Base-by-base conservation (phyloP, 2,113 vertebrate species). In the Centropristis striata region DNA sequence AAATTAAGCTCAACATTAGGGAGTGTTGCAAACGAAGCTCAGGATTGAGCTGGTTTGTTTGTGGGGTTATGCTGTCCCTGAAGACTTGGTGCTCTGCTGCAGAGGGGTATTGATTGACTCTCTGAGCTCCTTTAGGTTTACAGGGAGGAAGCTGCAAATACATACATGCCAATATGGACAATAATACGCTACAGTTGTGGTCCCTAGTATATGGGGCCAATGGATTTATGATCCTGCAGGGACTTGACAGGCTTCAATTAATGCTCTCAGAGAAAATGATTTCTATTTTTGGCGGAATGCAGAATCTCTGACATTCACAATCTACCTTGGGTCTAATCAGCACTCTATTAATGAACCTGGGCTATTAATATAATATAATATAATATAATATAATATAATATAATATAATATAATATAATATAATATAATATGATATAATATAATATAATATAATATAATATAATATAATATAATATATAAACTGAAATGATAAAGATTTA, bases 221-320 rank as follows among this genome's bases (percentile, higher is more conserved):
- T 85, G n/a, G 8, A 77, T 84, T 73, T 21, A 58, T 75, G 50
- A 80, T 78, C 36, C 67, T 60, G 60, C 47, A 20, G 44, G 55
- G 50, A 71, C 25, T 27, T 65, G 55, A 74, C 79, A 57, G 67
- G 20, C 47, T 60, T 53, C 1, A 6, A 61, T 12, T 15, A 42
- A 58, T 76, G 46, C 21, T 69, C 11, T 28, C 28, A 57, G 59
- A 80, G 63, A 27, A 28, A 64, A 44, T 8, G 9, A 32, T 3
- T 32, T 32, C 28, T 57, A 54, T 23, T 28, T 27, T 65, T 51
- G 21, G 7, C 49, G 5, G 37, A 78, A 37, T 23, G 16, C 54
- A 67, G 4, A 10, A 16, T 55, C 57, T 69, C 46, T 47, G 50
- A 54, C 50, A 68, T 21, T 58, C 16, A 28, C 5, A 7, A 67